phyloP scores from a whole-genome alignment of 2,113 vertebrate genomes.

The Prionailurus bengalensis region DNA sequence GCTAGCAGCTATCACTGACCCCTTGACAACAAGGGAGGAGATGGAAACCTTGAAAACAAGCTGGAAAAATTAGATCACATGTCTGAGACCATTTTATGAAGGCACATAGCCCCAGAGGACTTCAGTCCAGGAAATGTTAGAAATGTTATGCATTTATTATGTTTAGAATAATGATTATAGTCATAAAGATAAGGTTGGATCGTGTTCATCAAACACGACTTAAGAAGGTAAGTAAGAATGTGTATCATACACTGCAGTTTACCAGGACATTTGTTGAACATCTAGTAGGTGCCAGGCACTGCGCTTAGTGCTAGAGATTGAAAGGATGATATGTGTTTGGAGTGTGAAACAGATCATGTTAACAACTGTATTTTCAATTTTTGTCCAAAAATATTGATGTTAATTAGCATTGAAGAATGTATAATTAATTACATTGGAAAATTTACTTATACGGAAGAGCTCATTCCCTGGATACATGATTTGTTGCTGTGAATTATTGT shows the following conservation, averaged over 20 bases:
- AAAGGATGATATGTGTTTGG: not conserved
- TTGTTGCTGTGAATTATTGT: slow-evolving; percentile 32
- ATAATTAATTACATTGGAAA: slow-evolving; percentile 41
- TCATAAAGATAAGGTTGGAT: not conserved
- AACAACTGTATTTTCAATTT: slow-evolving; percentile 28
- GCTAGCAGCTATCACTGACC: not conserved
- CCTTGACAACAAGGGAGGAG: not conserved
- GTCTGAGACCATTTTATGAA: slow-evolving; percentile 2
- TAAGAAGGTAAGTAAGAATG: not conserved
- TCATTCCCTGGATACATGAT: not conserved
- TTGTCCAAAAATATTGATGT: not conserved
- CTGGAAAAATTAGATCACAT: not conserved
- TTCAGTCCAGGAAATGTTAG: not conserved
- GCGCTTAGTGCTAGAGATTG: not conserved
- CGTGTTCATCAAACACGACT: not conserved
- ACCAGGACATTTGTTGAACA: not conserved
- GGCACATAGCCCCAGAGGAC: not conserved
- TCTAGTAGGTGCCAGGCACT: not conserved
- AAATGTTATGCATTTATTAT: not conserved
- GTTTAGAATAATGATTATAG: not conserved
- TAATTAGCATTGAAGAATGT: not conserved
- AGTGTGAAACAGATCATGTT: not conserved
- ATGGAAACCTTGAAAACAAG: not conserved
- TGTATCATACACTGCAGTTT: not conserved
- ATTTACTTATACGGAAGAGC: not conserved